phyloP scores from a whole-genome alignment of 2,113 vertebrate species.

The Scalopus aquaticus region DNA sequence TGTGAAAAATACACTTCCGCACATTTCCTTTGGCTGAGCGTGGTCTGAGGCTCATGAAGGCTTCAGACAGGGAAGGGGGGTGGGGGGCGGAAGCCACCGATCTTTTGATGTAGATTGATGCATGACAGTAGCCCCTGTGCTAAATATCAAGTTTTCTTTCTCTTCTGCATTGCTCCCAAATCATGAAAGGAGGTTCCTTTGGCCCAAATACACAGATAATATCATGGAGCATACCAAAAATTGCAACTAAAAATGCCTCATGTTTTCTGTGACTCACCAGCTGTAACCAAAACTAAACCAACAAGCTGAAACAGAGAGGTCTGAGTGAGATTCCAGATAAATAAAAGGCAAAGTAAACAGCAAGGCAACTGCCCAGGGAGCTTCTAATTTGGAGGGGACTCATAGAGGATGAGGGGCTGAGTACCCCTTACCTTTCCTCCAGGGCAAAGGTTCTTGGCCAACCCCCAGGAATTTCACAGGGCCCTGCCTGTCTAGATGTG shows the following conservation, averaged over 20 bases:
- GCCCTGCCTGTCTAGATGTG: not conserved
- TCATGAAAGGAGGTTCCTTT: constrained; percentile 64
- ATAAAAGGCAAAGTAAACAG: constrained; percentile 28
- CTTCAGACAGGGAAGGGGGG: not conserved
- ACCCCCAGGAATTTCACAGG: not conserved
- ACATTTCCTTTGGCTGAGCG: constrained; percentile 48
- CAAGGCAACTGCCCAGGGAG: not conserved
- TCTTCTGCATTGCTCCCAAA: constrained; percentile 35
- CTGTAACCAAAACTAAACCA: constrained; percentile 52
- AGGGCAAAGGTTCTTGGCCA: not conserved
- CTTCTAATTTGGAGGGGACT: not conserved
- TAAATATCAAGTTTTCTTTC: constrained; percentile 67
- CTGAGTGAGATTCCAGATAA: not conserved
- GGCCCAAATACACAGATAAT: constrained; percentile 58
- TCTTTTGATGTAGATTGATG: constrained; percentile 76
- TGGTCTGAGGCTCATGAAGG: constrained; percentile 39
- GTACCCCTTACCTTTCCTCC: not conserved
- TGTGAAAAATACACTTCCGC: constrained; percentile 55
- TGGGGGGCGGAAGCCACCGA: constrained; percentile 48
- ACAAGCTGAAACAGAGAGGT: constrained; percentile 28
- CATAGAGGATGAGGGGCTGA: not conserved
- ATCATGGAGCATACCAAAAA: not conserved
- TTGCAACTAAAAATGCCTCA: constrained; percentile 58
- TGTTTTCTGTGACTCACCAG: constrained; percentile 47
- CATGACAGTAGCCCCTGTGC: constrained; percentile 57